These are phyloP conservation scores for Plagodis pulveraria DNA, from an alignment of 2,888 invertebrate genomes.

Conservation along the genomic window DNA sequence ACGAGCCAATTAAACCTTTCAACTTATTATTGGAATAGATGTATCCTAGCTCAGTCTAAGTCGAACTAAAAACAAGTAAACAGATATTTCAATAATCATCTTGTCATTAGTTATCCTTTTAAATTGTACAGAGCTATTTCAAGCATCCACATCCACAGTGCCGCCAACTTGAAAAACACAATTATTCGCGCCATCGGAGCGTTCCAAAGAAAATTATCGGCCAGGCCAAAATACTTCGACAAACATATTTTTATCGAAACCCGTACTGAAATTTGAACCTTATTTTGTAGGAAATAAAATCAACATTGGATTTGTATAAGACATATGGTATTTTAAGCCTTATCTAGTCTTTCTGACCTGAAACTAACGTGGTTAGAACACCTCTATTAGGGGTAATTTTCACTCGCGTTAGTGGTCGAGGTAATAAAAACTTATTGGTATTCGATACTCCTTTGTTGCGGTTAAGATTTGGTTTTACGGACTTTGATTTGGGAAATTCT, in stretches of 20 bases:
- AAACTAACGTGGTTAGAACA: conserved; percentile 62
- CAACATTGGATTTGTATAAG: conserved; percentile 27
- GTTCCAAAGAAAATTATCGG: conserved; percentile 78
- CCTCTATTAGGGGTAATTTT: conserved; percentile 63
- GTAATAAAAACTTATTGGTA: conserved; percentile 26
- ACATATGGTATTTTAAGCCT: conserved; percentile 58
- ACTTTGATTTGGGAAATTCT: neutral
- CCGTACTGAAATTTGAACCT: conserved; percentile 28
- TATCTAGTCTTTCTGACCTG: conserved; percentile 66
- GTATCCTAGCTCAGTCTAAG: too few species aligned
- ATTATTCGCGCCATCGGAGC: conserved; percentile 78
- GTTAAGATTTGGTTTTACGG: conserved; percentile 8
- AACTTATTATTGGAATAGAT: too few species aligned
- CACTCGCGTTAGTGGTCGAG: conserved; percentile 44
- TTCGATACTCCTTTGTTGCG: conserved; percentile 26
- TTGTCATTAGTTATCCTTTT: neutral
- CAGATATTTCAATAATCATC: too few species aligned
- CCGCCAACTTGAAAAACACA: conserved; percentile 71
- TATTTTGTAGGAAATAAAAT: conserved; percentile 36
- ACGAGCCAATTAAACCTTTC: too few species aligned
- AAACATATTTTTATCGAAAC: conserved; percentile 45
- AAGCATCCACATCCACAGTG: conserved; percentile 42
- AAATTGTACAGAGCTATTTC: conserved; percentile 6
- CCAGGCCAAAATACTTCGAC: conserved; percentile 64
- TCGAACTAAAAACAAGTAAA: too few species aligned